Evolutionary conservation across 2,113 vertebrate species (phyloP), one percentile per base, ranked within the genome.

Genomic region (Jacana jacana): DNA sequence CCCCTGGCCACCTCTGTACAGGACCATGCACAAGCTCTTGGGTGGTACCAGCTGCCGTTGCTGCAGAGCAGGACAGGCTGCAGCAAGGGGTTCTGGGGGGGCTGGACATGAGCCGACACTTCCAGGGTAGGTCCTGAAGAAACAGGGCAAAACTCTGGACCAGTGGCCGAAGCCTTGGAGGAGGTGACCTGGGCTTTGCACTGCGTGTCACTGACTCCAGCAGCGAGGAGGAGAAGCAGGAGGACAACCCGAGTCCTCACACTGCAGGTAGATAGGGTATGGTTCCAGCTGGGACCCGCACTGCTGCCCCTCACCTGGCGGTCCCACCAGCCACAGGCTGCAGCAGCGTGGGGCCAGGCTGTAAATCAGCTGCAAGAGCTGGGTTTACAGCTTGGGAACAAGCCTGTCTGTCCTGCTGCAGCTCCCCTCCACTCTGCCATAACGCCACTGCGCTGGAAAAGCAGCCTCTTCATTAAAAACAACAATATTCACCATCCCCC

Each of bases 401-500:
- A 58, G 48, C 33, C 48, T 15, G 33, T 17, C 71, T 17, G 52
- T 55, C 57, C 48, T 48, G 77, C 48, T 49, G 69, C 3, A 1
- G 33, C 48, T 63, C 23, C 55, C 20, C 66, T 64, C 94, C 37
- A 5, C 71, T 30, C 7, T 0, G 0, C 16, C 2, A 23, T 30
- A 16, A 31, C 0, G 3, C 13, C 27, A 8, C 25, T 1, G 7
- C 40, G 65, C 72, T 81, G 60, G 46, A 77, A 77, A 87, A 93
- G 48, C 68, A 86, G 76, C 46, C 7, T 84, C 37, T 88, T 86
- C 35, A 90, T 90, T 96, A 90, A 86, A 93, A 78, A 82, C 44
- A 86, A 70, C 73, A 87, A 28, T 35, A 14, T 24, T 75, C 42
- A 24, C 39, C 12, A 0, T 35, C 69, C 60, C 73, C 88, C 48